Percentiles rank a stretch among this genome's conserved stretches.
Evolutionary conservation across 2,888 invertebrate species (phyloP).

Genomic region (Chydorus sphaericus): DNA sequence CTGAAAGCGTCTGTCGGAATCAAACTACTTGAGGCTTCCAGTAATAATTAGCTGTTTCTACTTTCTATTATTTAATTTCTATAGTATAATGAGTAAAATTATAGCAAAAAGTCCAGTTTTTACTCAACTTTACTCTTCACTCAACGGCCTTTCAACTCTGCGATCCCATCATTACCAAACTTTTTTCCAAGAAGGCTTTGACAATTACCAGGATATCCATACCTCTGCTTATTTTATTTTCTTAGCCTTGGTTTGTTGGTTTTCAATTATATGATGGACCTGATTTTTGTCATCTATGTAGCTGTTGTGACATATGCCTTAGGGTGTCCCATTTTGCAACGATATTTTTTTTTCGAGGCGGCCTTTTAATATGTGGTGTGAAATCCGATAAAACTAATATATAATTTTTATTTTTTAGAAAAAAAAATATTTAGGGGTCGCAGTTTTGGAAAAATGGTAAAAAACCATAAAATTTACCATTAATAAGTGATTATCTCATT

Average conservation of each 20-base stretch:
- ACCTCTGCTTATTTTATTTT: slow-evolving; percentile 86
- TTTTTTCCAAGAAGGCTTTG: slow-evolving; percentile 30
- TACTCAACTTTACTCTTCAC: slow-evolving; percentile 60
- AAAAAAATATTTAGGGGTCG: too few species aligned
- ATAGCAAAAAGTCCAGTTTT: slow-evolving; percentile 37
- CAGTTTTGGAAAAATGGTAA: too few species aligned
- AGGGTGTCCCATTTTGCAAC: slow-evolving; percentile 38
- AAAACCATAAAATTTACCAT: too few species aligned
- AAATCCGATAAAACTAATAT: too few species aligned
- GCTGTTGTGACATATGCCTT: slow-evolving; percentile 72
- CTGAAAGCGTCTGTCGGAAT: slow-evolving; percentile 32
- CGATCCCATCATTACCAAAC: slow-evolving; percentile 33
- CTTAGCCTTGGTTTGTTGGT: slow-evolving; percentile 76
- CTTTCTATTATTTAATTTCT: not conserved
- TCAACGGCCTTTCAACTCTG: slow-evolving; percentile 59
- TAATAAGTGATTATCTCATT: too few species aligned
- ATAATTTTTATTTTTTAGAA: too few species aligned
- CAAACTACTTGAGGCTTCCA: slow-evolving; percentile 35
- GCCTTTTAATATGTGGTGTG: too few species aligned
- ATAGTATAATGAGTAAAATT: too few species aligned
- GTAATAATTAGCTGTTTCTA: slow-evolving; percentile 23
- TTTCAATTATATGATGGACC: slow-evolving; percentile 85
- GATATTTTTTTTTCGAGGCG: too few species aligned
- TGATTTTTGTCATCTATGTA: slow-evolving; percentile 74
- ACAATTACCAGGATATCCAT: slow-evolving; percentile 37